phyloP scores from a whole-genome alignment of 1,140 invertebrate species.

The Trichonephila clavipes region DNA sequence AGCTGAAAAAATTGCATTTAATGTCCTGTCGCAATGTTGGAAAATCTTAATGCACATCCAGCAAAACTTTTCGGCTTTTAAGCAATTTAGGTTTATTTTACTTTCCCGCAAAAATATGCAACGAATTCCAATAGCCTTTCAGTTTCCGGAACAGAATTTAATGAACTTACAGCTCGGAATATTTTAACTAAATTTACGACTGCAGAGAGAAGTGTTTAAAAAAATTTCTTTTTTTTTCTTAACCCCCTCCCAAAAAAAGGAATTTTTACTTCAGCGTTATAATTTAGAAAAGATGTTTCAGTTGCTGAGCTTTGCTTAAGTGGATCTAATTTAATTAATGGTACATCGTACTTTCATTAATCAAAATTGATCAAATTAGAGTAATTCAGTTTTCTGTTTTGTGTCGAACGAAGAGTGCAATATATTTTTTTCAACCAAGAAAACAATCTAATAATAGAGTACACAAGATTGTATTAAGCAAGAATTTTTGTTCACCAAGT shows the following conservation, averaged over 20 bases:
- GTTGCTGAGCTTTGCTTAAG: background rate
- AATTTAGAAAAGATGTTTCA: constrained; percentile 41
- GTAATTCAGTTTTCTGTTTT: background rate
- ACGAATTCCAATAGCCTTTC: background rate
- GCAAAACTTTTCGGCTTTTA: constrained; percentile 25
- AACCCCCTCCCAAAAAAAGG: background rate
- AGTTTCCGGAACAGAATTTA: background rate
- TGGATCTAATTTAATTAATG: background rate
- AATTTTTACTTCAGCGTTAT: constrained; percentile 22
- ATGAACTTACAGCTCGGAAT: constrained; percentile 3
- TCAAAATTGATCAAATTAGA: constrained; percentile 15
- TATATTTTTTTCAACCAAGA: background rate
- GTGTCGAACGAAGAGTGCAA: background rate
- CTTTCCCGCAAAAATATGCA: background rate
- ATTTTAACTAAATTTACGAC: constrained; percentile 17
- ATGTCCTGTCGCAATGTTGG: too few species aligned
- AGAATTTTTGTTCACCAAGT: too few species aligned
- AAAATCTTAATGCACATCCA: background rate
- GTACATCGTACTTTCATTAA: background rate
- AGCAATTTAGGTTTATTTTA: constrained; percentile 20
- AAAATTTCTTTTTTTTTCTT: background rate
- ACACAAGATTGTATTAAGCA: too few species aligned
- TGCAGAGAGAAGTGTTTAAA: background rate
- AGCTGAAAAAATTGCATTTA: background rate
- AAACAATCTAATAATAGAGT: background rate